These are phyloP conservation scores for Crocidura indochinensis DNA, from an alignment of 2,797 vertebrate species.

Conservation along the genomic window DNA sequence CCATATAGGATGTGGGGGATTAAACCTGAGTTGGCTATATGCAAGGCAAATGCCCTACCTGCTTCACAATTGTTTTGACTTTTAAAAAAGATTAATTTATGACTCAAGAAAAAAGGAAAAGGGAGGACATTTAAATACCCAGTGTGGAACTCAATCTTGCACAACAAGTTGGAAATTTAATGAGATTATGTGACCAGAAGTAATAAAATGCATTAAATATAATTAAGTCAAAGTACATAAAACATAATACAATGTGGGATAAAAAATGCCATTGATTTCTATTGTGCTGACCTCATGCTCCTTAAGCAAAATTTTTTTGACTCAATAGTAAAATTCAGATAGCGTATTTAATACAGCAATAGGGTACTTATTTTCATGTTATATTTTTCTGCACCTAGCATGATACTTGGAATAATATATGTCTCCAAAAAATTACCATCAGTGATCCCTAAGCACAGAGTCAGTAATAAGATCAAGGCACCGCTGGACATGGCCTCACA, in stretches of 20 bases:
- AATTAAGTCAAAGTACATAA: neutral
- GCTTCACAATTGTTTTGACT: too few species aligned
- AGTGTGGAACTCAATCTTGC: neutral
- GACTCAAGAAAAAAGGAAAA: neutral
- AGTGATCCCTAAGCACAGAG: too few species aligned
- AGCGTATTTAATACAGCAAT: too few species aligned
- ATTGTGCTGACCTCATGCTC: neutral
- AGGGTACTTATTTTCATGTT: too few species aligned
- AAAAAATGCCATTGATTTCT: neutral
- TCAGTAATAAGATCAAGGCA: too few species aligned
- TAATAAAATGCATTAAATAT: neutral
- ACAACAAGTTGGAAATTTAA: neutral
- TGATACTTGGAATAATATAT: too few species aligned
- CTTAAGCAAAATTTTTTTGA: neutral
- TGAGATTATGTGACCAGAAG: neutral
- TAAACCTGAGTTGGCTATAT: too few species aligned
- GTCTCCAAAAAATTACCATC: too few species aligned
- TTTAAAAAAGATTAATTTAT: conserved; percentile 35
- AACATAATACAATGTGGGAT: neutral
- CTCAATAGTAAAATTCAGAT: conserved; percentile 9
- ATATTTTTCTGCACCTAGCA: too few species aligned
- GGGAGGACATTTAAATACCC: neutral
- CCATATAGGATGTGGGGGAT: too few species aligned
- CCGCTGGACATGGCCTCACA: too few species aligned
- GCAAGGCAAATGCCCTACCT: too few species aligned